These are phyloP conservation scores for Slavum lentiscoides DNA, from an alignment of 2,888 invertebrate species.

Conservation along the genomic window DNA sequence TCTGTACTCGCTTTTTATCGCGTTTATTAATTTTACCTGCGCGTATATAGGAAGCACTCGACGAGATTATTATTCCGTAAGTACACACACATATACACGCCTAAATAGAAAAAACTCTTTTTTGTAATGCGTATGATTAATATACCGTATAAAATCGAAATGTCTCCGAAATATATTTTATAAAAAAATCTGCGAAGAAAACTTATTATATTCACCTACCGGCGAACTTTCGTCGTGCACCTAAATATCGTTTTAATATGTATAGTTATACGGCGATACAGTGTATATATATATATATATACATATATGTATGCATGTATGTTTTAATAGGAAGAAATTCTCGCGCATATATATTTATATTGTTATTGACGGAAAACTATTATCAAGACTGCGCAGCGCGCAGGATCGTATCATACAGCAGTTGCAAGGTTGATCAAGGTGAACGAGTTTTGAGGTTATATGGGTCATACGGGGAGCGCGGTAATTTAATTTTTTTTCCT, in stretches of 20 bases:
- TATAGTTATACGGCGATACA: too few species aligned
- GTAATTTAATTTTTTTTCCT: constrained; percentile 23
- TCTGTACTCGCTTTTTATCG: neutral
- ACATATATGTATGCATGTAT: too few species aligned
- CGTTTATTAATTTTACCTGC: too few species aligned
- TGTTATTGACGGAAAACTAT: constrained; percentile 24
- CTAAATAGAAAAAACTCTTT: neutral
- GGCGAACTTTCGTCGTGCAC: neutral
- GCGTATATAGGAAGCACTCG: neutral
- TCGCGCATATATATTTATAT: neutral
- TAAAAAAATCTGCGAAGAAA: neutral
- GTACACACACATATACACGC: neutral
- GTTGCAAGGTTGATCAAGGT: constrained; percentile 51
- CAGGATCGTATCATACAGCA: constrained; percentile 21
- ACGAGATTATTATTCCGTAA: constrained; percentile 8
- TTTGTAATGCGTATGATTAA: neutral
- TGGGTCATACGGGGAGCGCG: constrained; percentile 42
- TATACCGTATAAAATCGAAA: too few species aligned
- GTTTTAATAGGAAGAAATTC: too few species aligned
- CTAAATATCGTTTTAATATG: too few species aligned
- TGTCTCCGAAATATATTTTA: neutral
- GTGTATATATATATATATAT: too few species aligned
- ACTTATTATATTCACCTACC: neutral
- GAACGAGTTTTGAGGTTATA: constrained; percentile 52
- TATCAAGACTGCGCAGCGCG: constrained; percentile 21